Evolutionary conservation across 2,888 invertebrate species (phyloP), one percentile per base, ranked within the genome.

Genomic region (Linyphia triangularis): DNA sequence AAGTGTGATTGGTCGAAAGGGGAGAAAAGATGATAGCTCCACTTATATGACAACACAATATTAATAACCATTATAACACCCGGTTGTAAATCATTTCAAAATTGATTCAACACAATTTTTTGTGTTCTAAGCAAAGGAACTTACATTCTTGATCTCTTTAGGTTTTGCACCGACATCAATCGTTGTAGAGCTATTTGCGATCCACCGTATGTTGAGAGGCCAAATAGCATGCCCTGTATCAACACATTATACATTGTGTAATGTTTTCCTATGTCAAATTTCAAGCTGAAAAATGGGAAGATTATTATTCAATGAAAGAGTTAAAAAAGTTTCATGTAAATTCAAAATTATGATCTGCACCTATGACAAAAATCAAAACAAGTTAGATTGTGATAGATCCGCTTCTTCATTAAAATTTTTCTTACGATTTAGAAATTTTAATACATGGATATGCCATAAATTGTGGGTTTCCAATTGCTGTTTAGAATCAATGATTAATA

Each of bases 191-290:
- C 97, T 0, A 96, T 95, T 92, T 97, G 97, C 92, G 97, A 97
- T 0, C 97, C 96, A 1, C 96, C 97, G 92, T 97, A 97, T 5
- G 97, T 91, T 0, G 97, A 95, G 6, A 70, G 57, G 57, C 97
- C 92, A 92, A 96, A 97, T 0, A 96, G 96, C 75, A 96, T 94
- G 0, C 97, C 97, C n/a, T 97, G 97, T 72, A 97, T 94, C 5
- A 95, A 93, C 26, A 97, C 94, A 0, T 96, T 95, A 94, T 96
- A 97, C 95, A 97, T 96, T 0, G 97, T 96, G 91, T 97, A 96
- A n/a, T 97, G 94, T 69, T 95, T 95, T 24, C 9, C 33, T 1
- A 61, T 13, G 19, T 75, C 59, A 1, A 75, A 75, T 13, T 33
- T 30, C 9, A 75, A 61, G 33, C 61, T 75, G 22, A 19, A 57